phyloP scores from a whole-genome alignment of 2,113 vertebrate species.

The Hippocampus zosterae region DNA sequence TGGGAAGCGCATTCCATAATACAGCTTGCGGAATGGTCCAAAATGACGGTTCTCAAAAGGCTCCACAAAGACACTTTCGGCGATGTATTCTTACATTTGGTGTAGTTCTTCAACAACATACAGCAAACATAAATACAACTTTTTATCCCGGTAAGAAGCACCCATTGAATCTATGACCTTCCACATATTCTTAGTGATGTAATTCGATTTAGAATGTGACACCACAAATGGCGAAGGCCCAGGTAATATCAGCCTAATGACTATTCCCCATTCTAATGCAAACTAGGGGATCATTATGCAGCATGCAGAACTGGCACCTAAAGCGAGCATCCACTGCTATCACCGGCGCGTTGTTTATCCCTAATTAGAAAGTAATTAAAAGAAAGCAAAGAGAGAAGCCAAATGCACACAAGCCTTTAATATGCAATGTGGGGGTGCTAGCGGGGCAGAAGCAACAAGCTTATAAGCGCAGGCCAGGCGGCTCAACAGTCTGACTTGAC shows the following conservation, averaged over 20 bases:
- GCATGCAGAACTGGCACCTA: slow-evolving; percentile 33
- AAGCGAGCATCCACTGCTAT: slow-evolving; percentile 42
- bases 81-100: background rate
- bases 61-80: background rate
- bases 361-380: slow-evolving; percentile 73
- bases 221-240: slow-evolving; percentile 53
- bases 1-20: background rate
- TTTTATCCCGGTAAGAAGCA: slow-evolving; percentile 10
- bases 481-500: slow-evolving; percentile 14
- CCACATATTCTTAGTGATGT: slow-evolving; percentile 7
- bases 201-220: slow-evolving; percentile 37
- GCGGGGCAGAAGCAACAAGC: slow-evolving; percentile 46
- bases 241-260: slow-evolving; percentile 52
- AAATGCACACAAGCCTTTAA: slow-evolving; percentile 63
- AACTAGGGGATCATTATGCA: slow-evolving; percentile 62
- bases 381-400: slow-evolving; percentile 54
- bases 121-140: background rate
- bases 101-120: background rate
- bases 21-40: background rate
- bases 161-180: slow-evolving; percentile 1
- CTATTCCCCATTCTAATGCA: slow-evolving; percentile 62
- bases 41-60: slow-evolving; percentile 9
- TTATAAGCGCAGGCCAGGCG: slow-evolving; percentile 24
- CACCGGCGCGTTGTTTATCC: slow-evolving; percentile 53
- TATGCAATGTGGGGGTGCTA: slow-evolving; percentile 38